phyloP scores from a whole-genome alignment of 2,888 invertebrate species.

The Cataglyphis albicans region DNA sequence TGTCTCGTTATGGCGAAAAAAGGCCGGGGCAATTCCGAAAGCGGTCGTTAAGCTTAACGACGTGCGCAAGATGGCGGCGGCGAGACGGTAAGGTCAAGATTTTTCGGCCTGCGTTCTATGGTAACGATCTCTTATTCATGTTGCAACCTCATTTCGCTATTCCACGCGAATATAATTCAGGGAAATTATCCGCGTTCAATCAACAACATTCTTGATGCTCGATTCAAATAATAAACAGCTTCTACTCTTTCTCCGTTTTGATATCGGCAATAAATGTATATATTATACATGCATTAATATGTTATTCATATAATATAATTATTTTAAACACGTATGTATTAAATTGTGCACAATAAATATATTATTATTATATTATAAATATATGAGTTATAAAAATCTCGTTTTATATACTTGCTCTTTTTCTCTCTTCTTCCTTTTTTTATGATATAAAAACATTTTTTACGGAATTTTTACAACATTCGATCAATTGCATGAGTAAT shows the following conservation, averaged over 20 bases:
- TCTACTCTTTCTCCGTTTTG: not conserved
- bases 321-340: not conserved
- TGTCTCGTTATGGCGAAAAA: constrained; percentile 77
- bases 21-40: constrained; percentile 80
- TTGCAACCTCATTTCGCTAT: constrained; percentile 44
- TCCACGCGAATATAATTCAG: constrained; percentile 43
- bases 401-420: not conserved
- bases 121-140: constrained; percentile 60
- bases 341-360: not conserved
- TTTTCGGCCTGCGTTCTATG: constrained; percentile 63
- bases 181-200: constrained; percentile 38
- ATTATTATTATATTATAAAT: not conserved
- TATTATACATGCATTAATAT: not conserved
- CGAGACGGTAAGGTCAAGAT: constrained; percentile 78
- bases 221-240: constrained; percentile 31
- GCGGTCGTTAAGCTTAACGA: constrained; percentile 80
- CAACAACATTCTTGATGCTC: not conserved
- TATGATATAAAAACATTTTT: not conserved
- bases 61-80: constrained; percentile 65
- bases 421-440: not conserved
- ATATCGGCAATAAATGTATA: not conserved
- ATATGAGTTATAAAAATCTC: not conserved
- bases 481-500: not conserved
- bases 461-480: not conserved
- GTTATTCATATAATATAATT: not conserved